A percentile compares a stretch with the other conserved stretches of the same genome.
phyloP scores from a whole-genome alignment of 2,113 vertebrate species.

The Urocolius indicus region DNA sequence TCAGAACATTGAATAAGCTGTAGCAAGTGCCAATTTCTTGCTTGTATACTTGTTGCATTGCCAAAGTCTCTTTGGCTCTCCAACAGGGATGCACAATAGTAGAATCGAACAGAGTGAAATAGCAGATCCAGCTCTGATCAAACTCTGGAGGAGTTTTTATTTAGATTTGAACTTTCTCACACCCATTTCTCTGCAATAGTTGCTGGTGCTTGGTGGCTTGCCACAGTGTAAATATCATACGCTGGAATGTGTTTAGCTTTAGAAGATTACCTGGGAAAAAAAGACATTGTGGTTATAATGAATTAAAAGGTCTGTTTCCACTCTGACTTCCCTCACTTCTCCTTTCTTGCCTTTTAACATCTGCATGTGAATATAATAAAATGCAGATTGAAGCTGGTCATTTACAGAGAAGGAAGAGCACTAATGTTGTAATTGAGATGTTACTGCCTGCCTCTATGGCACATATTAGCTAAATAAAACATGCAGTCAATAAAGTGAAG shows the following conservation, averaged over 20 bases:
- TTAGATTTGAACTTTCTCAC: conserved; percentile 65
- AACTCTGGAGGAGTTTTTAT: conserved; percentile 37
- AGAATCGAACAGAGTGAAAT: conserved; percentile 52
- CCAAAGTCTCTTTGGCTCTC: conserved; percentile 61
- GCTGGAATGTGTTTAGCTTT: conserved; percentile 22
- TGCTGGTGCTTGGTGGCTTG: not conserved
- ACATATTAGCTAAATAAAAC: conserved; percentile 76
- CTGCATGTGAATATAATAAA: conserved; percentile 67
- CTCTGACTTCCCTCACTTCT: not conserved
- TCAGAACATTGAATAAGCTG: conserved; percentile 45
- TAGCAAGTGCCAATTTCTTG: not conserved
- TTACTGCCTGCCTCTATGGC: conserved; percentile 59
- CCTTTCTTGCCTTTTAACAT: conserved; percentile 51
- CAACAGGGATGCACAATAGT: conserved; percentile 55
- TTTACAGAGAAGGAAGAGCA: conserved; percentile 43
- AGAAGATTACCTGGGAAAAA: conserved; percentile 27
- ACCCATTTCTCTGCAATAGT: conserved; percentile 37
- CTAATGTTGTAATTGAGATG: conserved; percentile 61
- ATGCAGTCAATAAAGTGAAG: conserved; percentile 77
- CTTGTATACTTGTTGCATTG: conserved; percentile 36
- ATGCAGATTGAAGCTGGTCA: not conserved
- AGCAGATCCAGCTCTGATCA: conserved; percentile 59
- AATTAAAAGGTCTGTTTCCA: not conserved
- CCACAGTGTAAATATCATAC: conserved; percentile 1
- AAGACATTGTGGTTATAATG: not conserved